Evolutionary conservation across 2,888 invertebrate genomes (phyloP), one percentile per base, ranked within the genome.

Genomic region (Leptinotarsa rubiginosa): DNA sequence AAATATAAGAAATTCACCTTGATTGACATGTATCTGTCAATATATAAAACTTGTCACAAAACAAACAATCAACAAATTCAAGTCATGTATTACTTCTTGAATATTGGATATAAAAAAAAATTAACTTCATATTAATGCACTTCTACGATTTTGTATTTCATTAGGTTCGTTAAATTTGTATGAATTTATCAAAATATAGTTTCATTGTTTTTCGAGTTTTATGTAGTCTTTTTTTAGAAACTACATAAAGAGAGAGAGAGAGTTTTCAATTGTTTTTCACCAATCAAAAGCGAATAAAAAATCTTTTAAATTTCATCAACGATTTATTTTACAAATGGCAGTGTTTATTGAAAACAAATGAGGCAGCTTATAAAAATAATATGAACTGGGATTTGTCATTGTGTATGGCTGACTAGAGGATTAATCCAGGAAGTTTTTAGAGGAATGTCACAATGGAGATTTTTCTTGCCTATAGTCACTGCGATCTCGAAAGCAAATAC

Each of bases 321-420:
- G 70, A 74, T 85, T 85, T 86, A 86, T 85, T 85, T 86, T 85
- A 86, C 84, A 86, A 81, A 83, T 87, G 87, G 86, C 87, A 87
- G 87, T 87, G 87, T 84, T 85, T 78, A 80, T 80, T 75, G 65
- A 74, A 70, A 74, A 75, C 68, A 74, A 67, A 71, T 65, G 67
- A 47, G 69, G 47, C 64, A 64, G 69, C 67, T 65, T 70, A 70
- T 56, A 75, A 67, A 50, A 73, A 74, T 20, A 50, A 72, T 20
- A 41, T 41, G 22, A 69, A 69, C 54, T 22, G 67, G 56, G 47
- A 54, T 54, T 68, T 54, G 69, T 56, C 47, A 59, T 47, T 20
- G 41, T 69, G 56, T 20, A 59, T 65, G 20, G 72, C 70, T 75
- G 77, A 77, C 77, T 77, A 77, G 77, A 77, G 69, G 50, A 54